Base-by-base conservation (phyloP, 1,140 invertebrate genomes). In the Pseudobourletiella spinata region DNA sequence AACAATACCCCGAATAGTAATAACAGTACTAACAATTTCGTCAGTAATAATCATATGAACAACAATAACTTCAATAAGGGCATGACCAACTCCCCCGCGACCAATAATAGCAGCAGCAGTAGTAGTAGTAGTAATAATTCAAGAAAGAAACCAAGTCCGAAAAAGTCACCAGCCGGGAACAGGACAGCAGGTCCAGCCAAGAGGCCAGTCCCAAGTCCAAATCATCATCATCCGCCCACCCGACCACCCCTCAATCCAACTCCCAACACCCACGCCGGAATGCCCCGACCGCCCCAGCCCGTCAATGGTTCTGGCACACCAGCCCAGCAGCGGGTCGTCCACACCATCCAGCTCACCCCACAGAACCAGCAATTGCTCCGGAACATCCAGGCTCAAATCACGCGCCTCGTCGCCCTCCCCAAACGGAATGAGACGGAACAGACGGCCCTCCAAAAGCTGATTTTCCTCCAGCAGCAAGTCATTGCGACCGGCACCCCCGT, bases 401-500 rank as follows among this genome's bases (percentile, higher is more conserved):
- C 30, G 22, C 59, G 60, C 61, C 44, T 70, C 11, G 30, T 59
- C 26, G 29, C 64, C 11, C 30, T 67, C 2, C 59, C 68, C 18
- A 42, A 16, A 35, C 26, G 68, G 25, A 70, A 57, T 56, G 68
- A 70, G 50, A 56, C 55, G 1, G 68, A 70, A 30, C 56, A 67
- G 42, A 60, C 56, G 14, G 68, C 68, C 14, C 50, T 70, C n/a
- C 68, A 70, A 39, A 70, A 70, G 58, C 46, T 70, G 30, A 62
- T 63, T 35, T 52, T 46, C 44, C 52, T 70, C 18, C 68, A 70
- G 39, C 57, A 67, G 32, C 65, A 70, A 65, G 68, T 70, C 1
- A 70, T 70, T 30, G 48, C 62, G 16, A 65, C 68, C 14, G 68
- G 68, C 18, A 67, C 58, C 1, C 60, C 63, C 14, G 68, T 67